Percentiles rank a stretch among this genome's conserved stretches.
phyloP scores from a whole-genome alignment of 2,113 vertebrate genomes.

The Formicarius rufipectus region DNA sequence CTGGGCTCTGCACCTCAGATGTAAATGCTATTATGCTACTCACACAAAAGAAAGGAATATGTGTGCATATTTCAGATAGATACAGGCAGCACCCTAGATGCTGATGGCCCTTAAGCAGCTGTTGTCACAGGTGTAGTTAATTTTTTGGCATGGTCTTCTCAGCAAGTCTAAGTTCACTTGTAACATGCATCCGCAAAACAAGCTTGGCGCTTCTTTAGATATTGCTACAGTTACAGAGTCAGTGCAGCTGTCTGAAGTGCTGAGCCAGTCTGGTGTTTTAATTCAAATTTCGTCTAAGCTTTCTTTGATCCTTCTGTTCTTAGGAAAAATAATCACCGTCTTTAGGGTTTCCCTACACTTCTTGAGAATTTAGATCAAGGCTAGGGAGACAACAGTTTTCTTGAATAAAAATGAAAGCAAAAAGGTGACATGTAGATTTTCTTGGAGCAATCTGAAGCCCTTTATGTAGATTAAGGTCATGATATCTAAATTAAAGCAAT shows the following conservation, averaged over 20 bases:
- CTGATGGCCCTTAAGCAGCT: neutral
- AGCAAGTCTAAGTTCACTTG: neutral
- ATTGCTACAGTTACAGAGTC: fast-evolving
- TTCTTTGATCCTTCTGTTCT: slow-evolving; percentile 32
- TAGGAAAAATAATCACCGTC: neutral
- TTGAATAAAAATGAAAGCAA: neutral
- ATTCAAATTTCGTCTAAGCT: slow-evolving; percentile 37
- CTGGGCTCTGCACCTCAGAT: neutral
- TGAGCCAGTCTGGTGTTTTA: slow-evolving; percentile 6
- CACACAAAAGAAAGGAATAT: neutral
- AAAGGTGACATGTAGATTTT: neutral
- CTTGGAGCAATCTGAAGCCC: neutral
- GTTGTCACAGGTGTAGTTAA: fast-evolving
- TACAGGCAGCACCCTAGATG: neutral
- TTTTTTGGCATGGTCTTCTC: neutral
- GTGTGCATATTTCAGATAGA: neutral
- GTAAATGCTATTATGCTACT: neutral
- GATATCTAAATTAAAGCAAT: neutral
- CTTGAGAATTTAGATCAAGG: neutral
- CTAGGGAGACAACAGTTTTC: neutral
- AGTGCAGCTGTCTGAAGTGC: neutral
- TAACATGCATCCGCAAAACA: neutral
- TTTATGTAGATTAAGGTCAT: neutral
- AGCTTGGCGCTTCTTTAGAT: neutral
- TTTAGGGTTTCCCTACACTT: neutral